Percentiles rank a stretch among this genome's conserved stretches.
phyloP scores from a whole-genome alignment of 2,797 vertebrate genomes.

The Florisuga fusca region DNA sequence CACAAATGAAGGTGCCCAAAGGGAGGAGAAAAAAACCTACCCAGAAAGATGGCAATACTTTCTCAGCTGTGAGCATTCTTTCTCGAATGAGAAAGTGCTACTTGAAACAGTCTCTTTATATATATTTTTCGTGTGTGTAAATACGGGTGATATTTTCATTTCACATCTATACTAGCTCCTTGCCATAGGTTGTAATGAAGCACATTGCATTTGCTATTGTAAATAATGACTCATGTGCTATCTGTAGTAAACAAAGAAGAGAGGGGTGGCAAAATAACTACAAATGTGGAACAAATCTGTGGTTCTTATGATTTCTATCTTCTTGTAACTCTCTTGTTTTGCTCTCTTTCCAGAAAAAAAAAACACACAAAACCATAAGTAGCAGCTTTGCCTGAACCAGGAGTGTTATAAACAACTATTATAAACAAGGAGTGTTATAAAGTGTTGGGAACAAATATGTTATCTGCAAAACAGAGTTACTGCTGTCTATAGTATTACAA shows the following conservation, averaged over 20 bases:
- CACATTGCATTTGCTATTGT: not conserved
- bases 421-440: not conserved
- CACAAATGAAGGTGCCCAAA: constrained; percentile 15
- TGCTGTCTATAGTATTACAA: not conserved
- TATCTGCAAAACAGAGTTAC: constrained; percentile 5
- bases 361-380: not conserved
- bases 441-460: not conserved
- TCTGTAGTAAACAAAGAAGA: not conserved
- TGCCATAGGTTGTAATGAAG: not conserved
- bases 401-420: not conserved
- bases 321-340: not conserved
- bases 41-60: not conserved
- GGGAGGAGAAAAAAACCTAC: not conserved
- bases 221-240: not conserved
- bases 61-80: not conserved
- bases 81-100: not conserved
- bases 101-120: not conserved
- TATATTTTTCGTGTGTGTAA: not conserved
- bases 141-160: not conserved
- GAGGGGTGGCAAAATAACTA: not conserved
- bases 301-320: not conserved
- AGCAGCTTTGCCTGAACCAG: not conserved
- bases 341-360: not conserved
- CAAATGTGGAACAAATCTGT: not conserved
- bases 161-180: not conserved